Evolutionary conservation across 2,888 invertebrate genomes (phyloP).

Genomic region (Podabrus alpinus): DNA sequence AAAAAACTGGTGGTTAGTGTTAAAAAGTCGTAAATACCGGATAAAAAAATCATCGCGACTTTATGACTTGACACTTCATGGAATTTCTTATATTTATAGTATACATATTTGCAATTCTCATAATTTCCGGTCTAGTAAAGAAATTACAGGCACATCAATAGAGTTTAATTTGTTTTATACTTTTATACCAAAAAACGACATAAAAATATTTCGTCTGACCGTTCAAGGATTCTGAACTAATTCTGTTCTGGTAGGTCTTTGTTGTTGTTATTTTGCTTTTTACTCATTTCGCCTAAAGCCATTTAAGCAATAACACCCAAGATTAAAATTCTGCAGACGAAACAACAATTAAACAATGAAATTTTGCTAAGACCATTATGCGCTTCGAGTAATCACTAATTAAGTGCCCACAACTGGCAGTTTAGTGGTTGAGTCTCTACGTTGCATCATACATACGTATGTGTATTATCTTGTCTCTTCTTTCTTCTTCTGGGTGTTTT

Average conservation of each 20-base stretch:
- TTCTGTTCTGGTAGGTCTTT: slow-evolving; percentile 4
- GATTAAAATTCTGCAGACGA: not conserved
- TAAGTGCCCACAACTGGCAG: not conserved
- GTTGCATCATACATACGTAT: no score
- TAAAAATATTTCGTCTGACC: not conserved
- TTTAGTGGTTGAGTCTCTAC: no score
- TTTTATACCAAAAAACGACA: not conserved
- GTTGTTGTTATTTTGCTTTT: slow-evolving; percentile 17
- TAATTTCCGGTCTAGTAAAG: slow-evolving; percentile 10
- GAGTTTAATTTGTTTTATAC: not conserved
- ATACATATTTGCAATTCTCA: slow-evolving; percentile 5
- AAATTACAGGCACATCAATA: not conserved
- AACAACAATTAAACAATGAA: not conserved
- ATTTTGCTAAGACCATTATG: not conserved
- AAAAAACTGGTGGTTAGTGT: not conserved
- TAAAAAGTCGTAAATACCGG: slow-evolving; percentile 1
- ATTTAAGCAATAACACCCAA: not conserved
- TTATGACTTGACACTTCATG: slow-evolving; percentile 13
- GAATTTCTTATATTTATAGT: slow-evolving; percentile 8
- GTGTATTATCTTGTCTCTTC: no score
- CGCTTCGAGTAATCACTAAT: not conserved
- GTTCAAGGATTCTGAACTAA: slow-evolving; percentile 22
- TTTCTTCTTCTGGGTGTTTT: no score
- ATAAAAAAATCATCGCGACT: slow-evolving; percentile 12
- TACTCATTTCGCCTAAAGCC: slow-evolving; percentile 12